A percentile compares a stretch with the other conserved stretches of the same genome.
Evolutionary conservation across 2,113 vertebrate species (phyloP).

Genomic region (Scomber japonicus): DNA sequence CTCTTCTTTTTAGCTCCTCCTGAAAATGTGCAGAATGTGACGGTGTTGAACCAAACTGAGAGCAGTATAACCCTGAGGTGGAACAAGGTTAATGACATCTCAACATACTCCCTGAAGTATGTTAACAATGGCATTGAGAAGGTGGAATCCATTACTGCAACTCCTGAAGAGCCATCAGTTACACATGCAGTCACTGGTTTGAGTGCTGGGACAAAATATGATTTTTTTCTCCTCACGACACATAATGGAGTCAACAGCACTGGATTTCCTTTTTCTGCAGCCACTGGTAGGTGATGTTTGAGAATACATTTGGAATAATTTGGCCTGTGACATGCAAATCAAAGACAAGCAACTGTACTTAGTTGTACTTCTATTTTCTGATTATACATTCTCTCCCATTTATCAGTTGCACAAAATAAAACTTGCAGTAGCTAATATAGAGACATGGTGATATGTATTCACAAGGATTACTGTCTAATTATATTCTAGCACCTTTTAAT

Average conservation of each 20-base stretch:
- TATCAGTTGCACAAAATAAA: no score
- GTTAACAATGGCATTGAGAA: not conserved
- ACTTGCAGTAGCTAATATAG: no score
- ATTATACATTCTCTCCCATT: no score
- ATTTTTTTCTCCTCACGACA: conserved; percentile 47
- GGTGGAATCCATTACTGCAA: not conserved
- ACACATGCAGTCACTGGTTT: not conserved
- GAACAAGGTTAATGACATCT: conserved; percentile 18
- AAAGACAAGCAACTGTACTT: no score
- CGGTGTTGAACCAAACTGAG: not conserved
- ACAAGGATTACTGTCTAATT: no score
- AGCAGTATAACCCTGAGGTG: conserved; percentile 47
- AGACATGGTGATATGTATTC: no score
- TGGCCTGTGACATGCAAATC: no score
- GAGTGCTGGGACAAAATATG: conserved; percentile 39
- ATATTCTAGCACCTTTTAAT: no score
- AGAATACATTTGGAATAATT: no score
- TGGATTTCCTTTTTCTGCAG: no score
- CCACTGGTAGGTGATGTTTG: no score
- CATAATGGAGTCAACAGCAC: not conserved
- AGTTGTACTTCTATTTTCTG: no score
- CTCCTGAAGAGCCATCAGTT: not conserved
- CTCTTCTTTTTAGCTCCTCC: conserved; percentile 3
- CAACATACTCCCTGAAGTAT: not conserved
- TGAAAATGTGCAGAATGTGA: not conserved